These are phyloP conservation scores for Saccostrea echinata DNA, from an alignment of 1,140 invertebrate genomes.

Conservation along the genomic window DNA sequence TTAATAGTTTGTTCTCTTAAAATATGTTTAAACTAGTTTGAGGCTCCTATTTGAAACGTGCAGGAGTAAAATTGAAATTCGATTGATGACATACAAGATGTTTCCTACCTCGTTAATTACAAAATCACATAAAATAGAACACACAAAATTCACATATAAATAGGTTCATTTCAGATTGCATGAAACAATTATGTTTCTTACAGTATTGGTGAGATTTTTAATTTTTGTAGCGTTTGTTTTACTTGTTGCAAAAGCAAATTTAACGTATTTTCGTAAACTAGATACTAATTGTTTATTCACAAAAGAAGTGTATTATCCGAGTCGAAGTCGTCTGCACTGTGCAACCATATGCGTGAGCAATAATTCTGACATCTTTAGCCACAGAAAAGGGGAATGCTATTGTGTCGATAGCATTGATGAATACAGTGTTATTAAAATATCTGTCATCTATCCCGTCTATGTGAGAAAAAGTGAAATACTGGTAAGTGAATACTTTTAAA, in stretches of 20 bases:
- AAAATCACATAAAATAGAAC: not conserved
- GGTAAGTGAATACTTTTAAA: not conserved
- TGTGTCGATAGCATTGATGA: not conserved
- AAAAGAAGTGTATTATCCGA: not conserved
- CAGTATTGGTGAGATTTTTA: too few relatives aligned
- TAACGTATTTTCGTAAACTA: not conserved
- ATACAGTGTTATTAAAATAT: not conserved
- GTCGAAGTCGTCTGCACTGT: not conserved
- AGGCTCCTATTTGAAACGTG: too few relatives aligned
- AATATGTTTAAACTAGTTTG: too few relatives aligned
- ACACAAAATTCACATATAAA: not conserved
- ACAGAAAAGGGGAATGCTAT: not conserved
- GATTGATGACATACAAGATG: too few relatives aligned
- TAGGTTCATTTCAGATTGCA: not conserved
- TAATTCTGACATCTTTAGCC: not conserved
- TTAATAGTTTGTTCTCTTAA: too few relatives aligned
- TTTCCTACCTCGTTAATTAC: too few relatives aligned
- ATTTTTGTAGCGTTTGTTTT: not conserved
- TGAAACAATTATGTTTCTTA: too few relatives aligned
- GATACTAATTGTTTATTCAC: not conserved
- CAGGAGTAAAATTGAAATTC: too few relatives aligned
- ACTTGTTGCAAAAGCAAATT: not conserved
- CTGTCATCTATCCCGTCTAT: not conserved
- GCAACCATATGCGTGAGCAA: not conserved
- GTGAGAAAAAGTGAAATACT: not conserved